phyloP scores from a whole-genome alignment of 2,888 invertebrate species.

The Agrypnus murinus region DNA sequence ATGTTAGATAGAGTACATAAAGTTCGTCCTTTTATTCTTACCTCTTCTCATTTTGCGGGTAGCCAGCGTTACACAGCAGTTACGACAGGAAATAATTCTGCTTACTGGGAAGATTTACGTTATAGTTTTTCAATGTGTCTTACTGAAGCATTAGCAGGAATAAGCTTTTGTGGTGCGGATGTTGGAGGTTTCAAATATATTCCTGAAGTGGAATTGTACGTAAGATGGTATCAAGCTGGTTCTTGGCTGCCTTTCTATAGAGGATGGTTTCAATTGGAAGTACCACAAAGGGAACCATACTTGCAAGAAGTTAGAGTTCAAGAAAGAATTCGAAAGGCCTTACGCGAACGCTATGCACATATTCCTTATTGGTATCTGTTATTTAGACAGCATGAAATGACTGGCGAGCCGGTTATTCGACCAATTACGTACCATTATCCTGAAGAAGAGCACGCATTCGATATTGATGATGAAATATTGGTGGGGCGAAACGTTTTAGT shows the following conservation, averaged over 20 bases:
- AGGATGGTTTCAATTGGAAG: slow-evolving; percentile 72
- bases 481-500: slow-evolving; percentile 86
- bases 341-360: slow-evolving; percentile 85
- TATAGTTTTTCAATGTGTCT: slow-evolving; percentile 70
- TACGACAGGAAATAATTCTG: slow-evolving; percentile 71
- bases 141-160: slow-evolving; percentile 83
- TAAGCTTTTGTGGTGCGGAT: too few species aligned
- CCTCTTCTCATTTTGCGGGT: slow-evolving; percentile 92
- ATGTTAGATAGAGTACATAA: slow-evolving; percentile 73
- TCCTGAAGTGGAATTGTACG: slow-evolving; percentile 86
- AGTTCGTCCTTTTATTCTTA: slow-evolving; percentile 91
- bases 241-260: slow-evolving; percentile 96
- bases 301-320: slow-evolving; percentile 83
- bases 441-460: slow-evolving; percentile 72
- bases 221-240: slow-evolving; percentile 81
- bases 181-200: slow-evolving; percentile 71
- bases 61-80: slow-evolving; percentile 89
- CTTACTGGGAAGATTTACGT: slow-evolving; percentile 92
- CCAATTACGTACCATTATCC: slow-evolving; percentile 93
- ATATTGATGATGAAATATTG: slow-evolving; percentile 64
- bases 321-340: slow-evolving; percentile 79
- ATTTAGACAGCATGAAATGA: slow-evolving; percentile 88
- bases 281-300: slow-evolving; percentile 95
- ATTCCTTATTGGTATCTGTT: slow-evolving; percentile 90
- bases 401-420: slow-evolving; percentile 83